Base-by-base conservation (phyloP, 2,888 invertebrate species). In the Parnassius smintheus region DNA sequence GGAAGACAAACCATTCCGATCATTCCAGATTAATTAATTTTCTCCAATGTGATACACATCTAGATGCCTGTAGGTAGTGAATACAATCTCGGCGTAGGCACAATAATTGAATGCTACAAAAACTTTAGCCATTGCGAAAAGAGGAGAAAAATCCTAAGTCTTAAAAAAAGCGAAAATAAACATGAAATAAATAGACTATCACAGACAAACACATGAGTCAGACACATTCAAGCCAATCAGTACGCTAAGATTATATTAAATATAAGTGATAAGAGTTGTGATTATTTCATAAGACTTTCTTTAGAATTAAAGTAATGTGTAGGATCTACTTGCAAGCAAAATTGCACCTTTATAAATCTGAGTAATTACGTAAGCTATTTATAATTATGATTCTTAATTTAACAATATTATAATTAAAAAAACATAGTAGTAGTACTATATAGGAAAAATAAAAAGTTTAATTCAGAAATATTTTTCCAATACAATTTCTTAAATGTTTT, bases 151-250 rank as follows among this genome's bases (percentile, higher is more conserved):
- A 72, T 76, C 71, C 72, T 79, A 78, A 79, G 73, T 75, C 70
- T 74, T 75, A 73, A 68, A 59, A 59, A 68, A 69, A 78, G 72
- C 75, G 78, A 68, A 61, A 67, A 69, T 78, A 73, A 76, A 78
- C 68, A 67, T 71, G 75, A 83, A 85, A 88, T 88, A 89, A 90
- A 87, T 86, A 86, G 66, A 81, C 86, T 91, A 91, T 91, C 91
- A 91, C 90, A 91, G 91, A 88, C 90, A 91, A 90, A 88, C 85
- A 85, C 82, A 86, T 83, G 87, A 89, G 87, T 86, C 83, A 72
- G 76, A 82, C 79, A 82, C 83, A 78, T 78, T 74, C 80, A 79
- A 86, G 84, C 78, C 82, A 85, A 85, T 82, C 76, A 75, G 83
- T 85, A 83, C 82, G 74, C 69, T 66, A 71, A 75, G 72, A 75